Percentiles rank a stretch among this genome's conserved stretches.
These are phyloP conservation scores for Anoplopoma fimbria DNA, from an alignment of 2,113 vertebrate genomes.

Conservation along the genomic window DNA sequence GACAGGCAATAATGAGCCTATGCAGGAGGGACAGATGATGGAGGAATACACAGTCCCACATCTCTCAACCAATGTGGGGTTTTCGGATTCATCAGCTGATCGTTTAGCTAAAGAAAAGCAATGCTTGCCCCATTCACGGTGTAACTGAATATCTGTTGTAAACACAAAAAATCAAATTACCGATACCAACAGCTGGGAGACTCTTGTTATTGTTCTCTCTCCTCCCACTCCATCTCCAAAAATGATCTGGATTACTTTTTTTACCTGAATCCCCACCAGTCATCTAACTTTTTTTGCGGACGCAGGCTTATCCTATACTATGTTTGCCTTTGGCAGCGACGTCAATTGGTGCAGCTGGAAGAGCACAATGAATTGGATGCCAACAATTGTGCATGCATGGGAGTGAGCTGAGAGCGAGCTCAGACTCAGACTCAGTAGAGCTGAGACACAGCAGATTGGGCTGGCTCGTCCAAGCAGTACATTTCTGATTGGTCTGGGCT, in stretches of 20 bases:
- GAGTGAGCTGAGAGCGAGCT: conserved; percentile 59
- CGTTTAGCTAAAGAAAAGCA: conserved; percentile 24
- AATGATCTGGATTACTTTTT: conserved; percentile 60
- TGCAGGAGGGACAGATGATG: conserved; percentile 55
- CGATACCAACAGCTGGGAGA: conserved; percentile 31
- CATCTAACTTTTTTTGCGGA: conserved; percentile 52
- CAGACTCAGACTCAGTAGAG: conserved; percentile 56
- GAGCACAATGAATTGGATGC: conserved; percentile 69
- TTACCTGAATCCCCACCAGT: conserved; percentile 50
- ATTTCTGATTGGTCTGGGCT: conserved; percentile 70
- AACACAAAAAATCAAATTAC: conserved; percentile 52
- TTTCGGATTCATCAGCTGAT: conserved; percentile 1
- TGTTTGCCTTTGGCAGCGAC: conserved; percentile 59
- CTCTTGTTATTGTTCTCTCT: conserved; percentile 34
- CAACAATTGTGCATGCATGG: conserved; percentile 71
- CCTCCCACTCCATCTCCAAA: conserved; percentile 56
- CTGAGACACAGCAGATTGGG: conserved; percentile 67
- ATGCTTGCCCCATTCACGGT: not conserved
- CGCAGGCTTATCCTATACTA: conserved; percentile 47
- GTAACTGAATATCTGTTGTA: conserved; percentile 34
- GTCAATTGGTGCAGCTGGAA: conserved; percentile 65
- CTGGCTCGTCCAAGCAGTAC: conserved; percentile 62
- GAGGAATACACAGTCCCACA: conserved; percentile 35
- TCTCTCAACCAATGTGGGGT: conserved; percentile 25
- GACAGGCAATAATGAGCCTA: conserved; percentile 63